Evolutionary conservation across 2,888 invertebrate species (phyloP).

Genomic region (Eristalis intricaria): DNA sequence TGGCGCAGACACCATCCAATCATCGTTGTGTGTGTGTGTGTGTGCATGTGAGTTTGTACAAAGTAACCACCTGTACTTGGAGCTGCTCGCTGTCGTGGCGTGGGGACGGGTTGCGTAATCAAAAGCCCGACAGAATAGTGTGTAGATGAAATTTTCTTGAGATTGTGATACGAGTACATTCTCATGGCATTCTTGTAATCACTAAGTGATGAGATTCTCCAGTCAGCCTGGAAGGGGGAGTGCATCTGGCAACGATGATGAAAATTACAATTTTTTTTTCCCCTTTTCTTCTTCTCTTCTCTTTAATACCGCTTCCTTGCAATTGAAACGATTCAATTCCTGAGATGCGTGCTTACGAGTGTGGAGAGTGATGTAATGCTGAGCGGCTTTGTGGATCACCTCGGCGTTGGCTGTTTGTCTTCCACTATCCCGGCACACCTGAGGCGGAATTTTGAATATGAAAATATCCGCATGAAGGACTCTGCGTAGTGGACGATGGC

Average conservation of each 20-base stretch:
- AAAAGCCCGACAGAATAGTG: neutral
- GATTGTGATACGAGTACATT: conserved; percentile 3
- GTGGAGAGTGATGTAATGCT: neutral
- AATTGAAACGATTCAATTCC: neutral
- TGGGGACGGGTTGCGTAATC: neutral
- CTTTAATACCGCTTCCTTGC: neutral
- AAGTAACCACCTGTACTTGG: conserved; percentile 6
- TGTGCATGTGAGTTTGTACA: neutral
- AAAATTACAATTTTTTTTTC: neutral
- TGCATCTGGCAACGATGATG: neutral
- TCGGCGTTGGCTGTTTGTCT: neutral
- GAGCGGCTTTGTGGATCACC: neutral
- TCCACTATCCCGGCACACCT: neutral
- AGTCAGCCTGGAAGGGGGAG: neutral
- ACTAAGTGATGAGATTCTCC: conserved; percentile 5
- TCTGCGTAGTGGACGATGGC: neutral
- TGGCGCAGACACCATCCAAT: conserved; percentile 40
- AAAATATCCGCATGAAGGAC: neutral
- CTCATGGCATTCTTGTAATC: conserved; percentile 19
- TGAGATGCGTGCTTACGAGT: neutral
- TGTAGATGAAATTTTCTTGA: conserved; percentile 18
- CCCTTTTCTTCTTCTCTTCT: no score
- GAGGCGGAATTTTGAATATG: neutral
- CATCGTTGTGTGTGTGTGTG: neutral
- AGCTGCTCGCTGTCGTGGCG: neutral